Percentiles rank a stretch among this genome's conserved stretches.
Evolutionary conservation across 1,140 invertebrate genomes (phyloP).

Genomic region (Mercenaria mercenaria): DNA sequence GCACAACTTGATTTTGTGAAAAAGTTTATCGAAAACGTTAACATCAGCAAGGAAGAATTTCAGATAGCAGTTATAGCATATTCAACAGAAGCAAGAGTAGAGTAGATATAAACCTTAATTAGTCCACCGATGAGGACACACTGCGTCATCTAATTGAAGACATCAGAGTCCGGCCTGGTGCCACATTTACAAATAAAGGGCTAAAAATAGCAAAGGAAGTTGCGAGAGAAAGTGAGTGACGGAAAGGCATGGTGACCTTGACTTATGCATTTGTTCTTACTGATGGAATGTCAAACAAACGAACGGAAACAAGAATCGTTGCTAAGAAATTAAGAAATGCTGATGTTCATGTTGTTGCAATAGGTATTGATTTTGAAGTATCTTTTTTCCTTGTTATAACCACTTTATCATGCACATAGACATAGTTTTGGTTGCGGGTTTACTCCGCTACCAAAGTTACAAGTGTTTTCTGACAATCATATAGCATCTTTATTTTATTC

Average conservation of each 20-base stretch:
- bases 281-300: slow-evolving; percentile 5
- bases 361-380: no score
- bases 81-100: not conserved
- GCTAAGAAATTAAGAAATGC: not conserved
- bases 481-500: no score
- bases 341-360: not conserved
- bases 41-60: no score
- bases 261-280: no score
- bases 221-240: not conserved
- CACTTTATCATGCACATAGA: no score
- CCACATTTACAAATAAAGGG: slow-evolving; percentile 32
- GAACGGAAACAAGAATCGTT: not conserved
- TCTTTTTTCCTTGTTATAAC: no score
- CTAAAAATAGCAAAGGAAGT: not conserved
- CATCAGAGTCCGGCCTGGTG: slow-evolving; percentile 10
- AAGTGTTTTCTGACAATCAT: no score
- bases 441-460: no score
- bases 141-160: not conserved
- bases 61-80: not conserved
- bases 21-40: slow-evolving; percentile 22
- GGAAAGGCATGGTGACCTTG: no score
- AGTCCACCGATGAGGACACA: not conserved
- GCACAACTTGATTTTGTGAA: slow-evolving; percentile 57
- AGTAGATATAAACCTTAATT: slow-evolving; percentile 2
- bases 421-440: no score